Evolutionary conservation across 2,888 invertebrate species (phyloP), one percentile per base, ranked within the genome.

Genomic region (Dynastes hyllus): DNA sequence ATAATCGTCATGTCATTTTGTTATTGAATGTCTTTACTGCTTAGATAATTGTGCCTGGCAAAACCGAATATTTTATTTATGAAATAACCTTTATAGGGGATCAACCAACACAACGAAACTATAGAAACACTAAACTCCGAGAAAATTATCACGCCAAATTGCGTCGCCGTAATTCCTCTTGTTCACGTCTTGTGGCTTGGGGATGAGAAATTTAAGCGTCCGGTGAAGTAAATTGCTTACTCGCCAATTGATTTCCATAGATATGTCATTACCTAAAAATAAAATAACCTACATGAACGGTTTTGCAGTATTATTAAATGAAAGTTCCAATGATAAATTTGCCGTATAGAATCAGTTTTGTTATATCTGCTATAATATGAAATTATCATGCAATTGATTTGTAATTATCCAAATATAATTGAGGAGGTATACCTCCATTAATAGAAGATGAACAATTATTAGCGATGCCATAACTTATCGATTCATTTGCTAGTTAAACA

Each of bases 301-400:
- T 13, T 51, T 22, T 69, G 22, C 69, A 51, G 50, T 69, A 69
- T 69, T 69, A 69, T 45, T 69, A 69, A 69, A 69, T 40, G 61
- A 61, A 61, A 61, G 69, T 69, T 45, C 69, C 2, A 22, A 8
- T 22, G 50, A n/a, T 45, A 69, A 45, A 27, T 37, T 27, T 45
- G 69, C 45, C 51, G 27, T 69, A 69, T 27, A 11, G 27, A 61
- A 61, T 22, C 27, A 27, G 6, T 55, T 55, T 27, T 61, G 61
- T 61, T 61, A 29, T 0, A 3, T 27, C 22, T 69, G 51, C 27
- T 51, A 22, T 29, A 50, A 27, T 22, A 45, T 51, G 9, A 29
- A 61, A 61, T 61, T 61, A 61, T 11, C 27, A 27, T 61, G 61
- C 11, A 61, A 61, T 29, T 61, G 22, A 61, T 29, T 22, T 61